Conservation (phyloP, 2,797 vertebrate species). For the Siniperca obscura region DNA sequence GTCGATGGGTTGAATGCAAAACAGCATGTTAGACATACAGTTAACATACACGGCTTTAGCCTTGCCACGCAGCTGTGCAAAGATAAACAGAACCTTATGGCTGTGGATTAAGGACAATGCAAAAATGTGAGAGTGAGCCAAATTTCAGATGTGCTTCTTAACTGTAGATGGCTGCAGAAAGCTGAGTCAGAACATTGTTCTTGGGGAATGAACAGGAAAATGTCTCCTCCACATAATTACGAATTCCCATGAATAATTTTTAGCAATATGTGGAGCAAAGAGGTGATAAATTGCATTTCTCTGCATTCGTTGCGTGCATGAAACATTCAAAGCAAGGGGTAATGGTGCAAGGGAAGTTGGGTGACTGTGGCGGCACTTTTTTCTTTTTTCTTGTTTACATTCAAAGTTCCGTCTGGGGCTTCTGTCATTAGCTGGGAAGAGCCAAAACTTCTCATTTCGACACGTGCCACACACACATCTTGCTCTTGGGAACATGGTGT, state of each 20-base stretch:
- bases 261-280: slow-evolving; percentile 39
- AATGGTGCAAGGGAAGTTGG: slow-evolving; percentile 56
- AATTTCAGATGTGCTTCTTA: slow-evolving; percentile 36
- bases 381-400: slow-evolving; percentile 29
- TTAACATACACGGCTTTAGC: slow-evolving; percentile 16
- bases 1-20: slow-evolving; percentile 29
- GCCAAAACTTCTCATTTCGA: slow-evolving; percentile 3
- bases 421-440: slow-evolving; percentile 39
- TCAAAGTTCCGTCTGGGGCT: slow-evolving; percentile 23
- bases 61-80: background rate
- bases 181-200: slow-evolving; percentile 63
- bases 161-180: slow-evolving; percentile 18
- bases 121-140: slow-evolving; percentile 23
- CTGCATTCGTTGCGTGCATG: slow-evolving; percentile 17
- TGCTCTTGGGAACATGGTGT: slow-evolving; percentile 32
- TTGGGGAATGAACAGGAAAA: slow-evolving; percentile 58
- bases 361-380: slow-evolving; percentile 22
- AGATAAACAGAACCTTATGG: slow-evolving; percentile 30
- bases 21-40: slow-evolving; percentile 12
- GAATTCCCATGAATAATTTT: slow-evolving; percentile 61
- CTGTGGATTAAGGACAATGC: slow-evolving; percentile 32
- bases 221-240: slow-evolving; percentile 55
- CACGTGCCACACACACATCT: background rate
- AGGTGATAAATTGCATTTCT: slow-evolving; percentile 60
- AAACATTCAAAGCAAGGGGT: slow-evolving; percentile 41